These are phyloP conservation scores for Betta splendens DNA, from an alignment of 2,797 vertebrate species.

Conservation along the genomic window DNA sequence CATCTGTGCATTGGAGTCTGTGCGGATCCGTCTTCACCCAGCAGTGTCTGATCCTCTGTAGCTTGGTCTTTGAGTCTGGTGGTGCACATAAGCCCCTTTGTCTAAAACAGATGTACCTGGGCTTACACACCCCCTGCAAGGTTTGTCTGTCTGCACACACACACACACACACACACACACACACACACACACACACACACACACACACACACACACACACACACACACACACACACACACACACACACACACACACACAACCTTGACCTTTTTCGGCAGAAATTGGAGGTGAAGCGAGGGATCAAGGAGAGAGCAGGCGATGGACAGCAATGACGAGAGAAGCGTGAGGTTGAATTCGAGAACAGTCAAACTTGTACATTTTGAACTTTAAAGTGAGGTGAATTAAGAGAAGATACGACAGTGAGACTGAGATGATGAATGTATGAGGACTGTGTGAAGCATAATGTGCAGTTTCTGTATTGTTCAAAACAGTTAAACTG, in stretches of 20 bases:
- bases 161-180: slow-evolving; percentile 34
- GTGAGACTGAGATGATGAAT: neutral
- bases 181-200: slow-evolving; percentile 42
- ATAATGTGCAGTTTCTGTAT: neutral
- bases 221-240: slow-evolving; percentile 41
- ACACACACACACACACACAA: slow-evolving; percentile 41
- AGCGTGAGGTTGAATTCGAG: slow-evolving; percentile 67
- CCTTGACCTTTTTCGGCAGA: slow-evolving; percentile 76
- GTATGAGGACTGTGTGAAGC: neutral
- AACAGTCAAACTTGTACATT: slow-evolving; percentile 25
- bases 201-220: slow-evolving; percentile 42
- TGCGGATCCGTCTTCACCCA: slow-evolving; percentile 12
- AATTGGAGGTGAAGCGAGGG: slow-evolving; percentile 45
- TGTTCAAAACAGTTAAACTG: slow-evolving; percentile 14
- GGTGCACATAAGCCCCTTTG: slow-evolving; percentile 3
- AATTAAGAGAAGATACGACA: slow-evolving; percentile 1
- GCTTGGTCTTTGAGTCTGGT: slow-evolving; percentile 31
- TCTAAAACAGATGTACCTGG: slow-evolving; percentile 49
- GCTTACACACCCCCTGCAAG: slow-evolving; percentile 17
- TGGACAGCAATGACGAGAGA: slow-evolving; percentile 15
- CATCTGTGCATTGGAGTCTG: slow-evolving; percentile 1
- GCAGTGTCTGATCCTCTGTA: slow-evolving; percentile 30
- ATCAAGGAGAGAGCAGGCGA: slow-evolving; percentile 25
- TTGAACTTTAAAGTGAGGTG: slow-evolving; percentile 28
- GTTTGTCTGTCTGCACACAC: slow-evolving; percentile 49